These are phyloP conservation scores for Aplysia californica DNA, from an alignment of 1,140 invertebrate genomes.

Conservation along the genomic window DNA sequence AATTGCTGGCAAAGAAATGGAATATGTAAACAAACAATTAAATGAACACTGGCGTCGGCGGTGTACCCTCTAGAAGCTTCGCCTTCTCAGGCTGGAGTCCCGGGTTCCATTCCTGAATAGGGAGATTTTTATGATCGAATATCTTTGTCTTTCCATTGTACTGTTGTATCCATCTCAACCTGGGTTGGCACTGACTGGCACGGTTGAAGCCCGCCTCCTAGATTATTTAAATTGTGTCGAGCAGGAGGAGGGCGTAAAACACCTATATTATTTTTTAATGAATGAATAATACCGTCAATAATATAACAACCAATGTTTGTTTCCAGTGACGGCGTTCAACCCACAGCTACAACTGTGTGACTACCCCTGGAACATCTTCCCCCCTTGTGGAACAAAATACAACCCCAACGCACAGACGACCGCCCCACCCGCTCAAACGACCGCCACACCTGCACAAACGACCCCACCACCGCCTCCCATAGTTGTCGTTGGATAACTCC, in stretches of 20 bases:
- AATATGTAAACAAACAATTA: too few species aligned
- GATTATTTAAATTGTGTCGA: background rate
- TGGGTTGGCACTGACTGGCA: background rate
- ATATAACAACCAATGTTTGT: background rate
- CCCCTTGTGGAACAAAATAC: background rate
- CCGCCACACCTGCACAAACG: background rate
- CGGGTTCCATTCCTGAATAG: too few species aligned
- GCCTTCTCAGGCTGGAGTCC: too few species aligned
- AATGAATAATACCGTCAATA: background rate
- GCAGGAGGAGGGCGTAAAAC: background rate
- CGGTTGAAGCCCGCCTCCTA: too few species aligned
- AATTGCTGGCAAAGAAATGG: too few species aligned
- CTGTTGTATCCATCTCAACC: background rate
- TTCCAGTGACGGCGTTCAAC: conserved; percentile 2
- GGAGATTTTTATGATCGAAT: too few species aligned
- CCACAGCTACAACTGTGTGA: background rate
- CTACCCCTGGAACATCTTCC: background rate
- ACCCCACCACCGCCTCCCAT: background rate
- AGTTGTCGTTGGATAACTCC: background rate
- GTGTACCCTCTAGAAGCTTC: too few species aligned
- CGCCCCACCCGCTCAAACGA: background rate
- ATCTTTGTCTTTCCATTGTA: too few species aligned
- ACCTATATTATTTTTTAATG: background rate
- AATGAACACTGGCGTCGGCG: too few species aligned
- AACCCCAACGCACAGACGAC: background rate